Conservation (phyloP, 2,797 vertebrate species). For the Amblyraja radiata region DNA sequence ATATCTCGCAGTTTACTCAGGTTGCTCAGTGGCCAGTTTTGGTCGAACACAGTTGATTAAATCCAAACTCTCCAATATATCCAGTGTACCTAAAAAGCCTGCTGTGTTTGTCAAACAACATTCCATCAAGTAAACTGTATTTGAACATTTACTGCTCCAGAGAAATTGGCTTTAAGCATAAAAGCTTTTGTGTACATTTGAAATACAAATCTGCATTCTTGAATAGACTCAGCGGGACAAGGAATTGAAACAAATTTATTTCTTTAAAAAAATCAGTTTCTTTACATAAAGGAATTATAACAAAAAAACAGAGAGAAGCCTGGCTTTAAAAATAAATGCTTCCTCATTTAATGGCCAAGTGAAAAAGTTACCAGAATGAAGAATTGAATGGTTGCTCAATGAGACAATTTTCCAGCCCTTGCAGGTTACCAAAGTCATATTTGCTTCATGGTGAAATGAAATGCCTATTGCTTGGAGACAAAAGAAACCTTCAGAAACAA, state of each 20-base stretch:
- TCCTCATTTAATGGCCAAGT: neutral
- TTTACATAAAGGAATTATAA: neutral
- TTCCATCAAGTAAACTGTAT: neutral
- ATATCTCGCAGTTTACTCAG: neutral
- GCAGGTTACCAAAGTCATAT: neutral
- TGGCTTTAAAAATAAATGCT: too few relatives aligned
- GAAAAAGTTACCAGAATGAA: constrained; percentile 3
- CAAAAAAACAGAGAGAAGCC: neutral
- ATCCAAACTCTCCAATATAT: neutral
- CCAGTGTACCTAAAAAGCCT: neutral
- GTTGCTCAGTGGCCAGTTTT: neutral
- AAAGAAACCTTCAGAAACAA: neutral
- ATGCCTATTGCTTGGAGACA: neutral
- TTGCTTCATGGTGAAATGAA: neutral
- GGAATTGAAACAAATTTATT: neutral
- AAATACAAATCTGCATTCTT: neutral
- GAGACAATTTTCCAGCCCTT: neutral
- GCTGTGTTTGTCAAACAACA: neutral
- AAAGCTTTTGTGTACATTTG: neutral
- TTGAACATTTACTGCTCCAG: neutral
- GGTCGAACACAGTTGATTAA: neutral
- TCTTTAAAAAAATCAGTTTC: neutral
- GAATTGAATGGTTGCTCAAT: neutral
- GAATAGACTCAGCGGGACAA: neutral
- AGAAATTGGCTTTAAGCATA: neutral